phyloP scores from a whole-genome alignment of 2,888 invertebrate genomes.

The Pseudoips prasinana region DNA sequence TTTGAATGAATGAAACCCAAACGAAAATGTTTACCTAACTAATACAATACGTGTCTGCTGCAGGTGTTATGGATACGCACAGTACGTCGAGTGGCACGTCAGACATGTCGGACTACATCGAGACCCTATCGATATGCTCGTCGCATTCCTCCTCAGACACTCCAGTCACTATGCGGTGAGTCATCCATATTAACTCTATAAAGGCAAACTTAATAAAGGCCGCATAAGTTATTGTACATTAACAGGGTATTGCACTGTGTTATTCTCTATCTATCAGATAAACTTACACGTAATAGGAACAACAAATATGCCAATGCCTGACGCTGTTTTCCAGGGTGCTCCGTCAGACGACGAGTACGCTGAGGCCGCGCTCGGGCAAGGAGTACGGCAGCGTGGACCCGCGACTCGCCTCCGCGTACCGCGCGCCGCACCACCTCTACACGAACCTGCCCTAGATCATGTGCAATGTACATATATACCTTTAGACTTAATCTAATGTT shows the following conservation, averaged over 20 bases:
- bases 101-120: conserved; percentile 94
- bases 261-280: too few relatives aligned
- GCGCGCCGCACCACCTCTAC: conserved; percentile 35
- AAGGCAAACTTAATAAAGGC: neutral
- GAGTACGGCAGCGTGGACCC: conserved; percentile 86
- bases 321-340: conserved; percentile 42
- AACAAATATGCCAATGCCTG: neutral
- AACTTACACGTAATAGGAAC: neutral
- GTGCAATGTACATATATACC: too few relatives aligned
- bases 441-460: conserved; percentile 41
- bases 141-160: conserved; percentile 91
- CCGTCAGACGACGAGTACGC: conserved; percentile 81
- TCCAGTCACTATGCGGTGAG: conserved; percentile 81
- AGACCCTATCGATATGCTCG: conserved; percentile 90
- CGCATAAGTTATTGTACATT: neutral
- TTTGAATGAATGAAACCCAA: too few relatives aligned
- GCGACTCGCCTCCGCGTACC: conserved; percentile 34
- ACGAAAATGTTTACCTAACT: too few relatives aligned
- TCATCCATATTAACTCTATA: neutral
- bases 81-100: conserved; percentile 93
- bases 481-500: too few relatives aligned
- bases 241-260: neutral
- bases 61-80: conserved; percentile 83
- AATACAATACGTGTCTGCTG: neutral
- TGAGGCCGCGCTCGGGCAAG: conserved; percentile 92